Percentiles rank a stretch among this genome's conserved stretches.
Conservation (phyloP, 92 coral and sea anemone species). For the Ricordea florida region DNA sequence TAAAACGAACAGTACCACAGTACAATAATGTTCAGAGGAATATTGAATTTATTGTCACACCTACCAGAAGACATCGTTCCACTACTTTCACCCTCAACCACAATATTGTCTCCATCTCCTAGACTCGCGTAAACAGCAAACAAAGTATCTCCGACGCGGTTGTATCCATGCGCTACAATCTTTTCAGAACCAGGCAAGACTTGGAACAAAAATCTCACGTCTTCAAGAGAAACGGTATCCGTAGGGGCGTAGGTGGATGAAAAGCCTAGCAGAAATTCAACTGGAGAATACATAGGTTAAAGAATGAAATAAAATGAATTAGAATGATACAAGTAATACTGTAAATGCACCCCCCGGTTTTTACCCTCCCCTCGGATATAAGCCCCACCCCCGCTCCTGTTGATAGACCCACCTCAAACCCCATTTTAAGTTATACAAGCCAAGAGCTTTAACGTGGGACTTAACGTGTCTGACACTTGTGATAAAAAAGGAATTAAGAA, state of each 20-base stretch:
- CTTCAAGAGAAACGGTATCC: constrained; percentile 43
- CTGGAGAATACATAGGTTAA: constrained; percentile 3
- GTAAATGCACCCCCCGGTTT: no score
- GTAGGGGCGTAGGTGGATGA: constrained; percentile 49
- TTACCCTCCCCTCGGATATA: no score
- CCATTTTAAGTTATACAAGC: no score
- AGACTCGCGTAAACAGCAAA: constrained; percentile 47
- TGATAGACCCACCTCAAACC: no score
- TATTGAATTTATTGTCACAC: no score
- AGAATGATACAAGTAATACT: neutral
- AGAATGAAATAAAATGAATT: neutral
- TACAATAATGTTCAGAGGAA: no score
- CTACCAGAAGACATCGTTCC: constrained; percentile 50
- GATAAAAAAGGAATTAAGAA: no score
- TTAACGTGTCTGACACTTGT: no score
- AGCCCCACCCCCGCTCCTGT: no score
- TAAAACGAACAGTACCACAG: no score
- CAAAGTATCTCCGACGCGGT: constrained; percentile 31
- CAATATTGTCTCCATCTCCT: constrained; percentile 10
- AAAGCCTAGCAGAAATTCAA: constrained; percentile 52
- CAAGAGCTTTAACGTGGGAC: no score
- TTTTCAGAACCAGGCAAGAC: constrained; percentile 34
- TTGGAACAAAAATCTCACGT: constrained; percentile 51
- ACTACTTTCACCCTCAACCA: constrained; percentile 26
- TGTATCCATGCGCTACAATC: constrained; percentile 53